A percentile compares a stretch with the other conserved stretches of the same genome.
Evolutionary conservation across 2,888 invertebrate species (phyloP).

Genomic region (Tridacna crocea): DNA sequence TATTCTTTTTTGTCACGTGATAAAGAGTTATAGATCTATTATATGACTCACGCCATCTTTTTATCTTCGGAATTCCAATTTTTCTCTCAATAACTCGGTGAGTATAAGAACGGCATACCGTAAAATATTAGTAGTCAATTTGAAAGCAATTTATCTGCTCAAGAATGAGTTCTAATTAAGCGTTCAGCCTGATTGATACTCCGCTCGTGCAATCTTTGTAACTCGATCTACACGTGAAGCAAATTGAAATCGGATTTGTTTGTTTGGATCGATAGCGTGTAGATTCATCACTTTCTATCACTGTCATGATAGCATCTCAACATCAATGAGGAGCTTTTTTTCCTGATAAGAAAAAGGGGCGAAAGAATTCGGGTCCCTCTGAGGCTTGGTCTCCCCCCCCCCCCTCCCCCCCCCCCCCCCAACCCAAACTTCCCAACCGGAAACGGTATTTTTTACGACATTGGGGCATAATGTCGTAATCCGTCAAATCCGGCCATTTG

Average conservation of each 20-base stretch:
- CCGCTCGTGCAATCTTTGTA: constrained; percentile 22
- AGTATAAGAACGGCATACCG: constrained; percentile 46
- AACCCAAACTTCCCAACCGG: too few species aligned
- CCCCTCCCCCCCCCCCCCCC: too few species aligned
- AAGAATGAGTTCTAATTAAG: constrained; percentile 39
- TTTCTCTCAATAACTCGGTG: constrained; percentile 38
- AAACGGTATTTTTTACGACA: constrained; percentile 25
- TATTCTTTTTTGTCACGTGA: too few species aligned
- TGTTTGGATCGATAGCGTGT: constrained; percentile 14
- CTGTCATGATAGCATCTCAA: constrained; percentile 24
- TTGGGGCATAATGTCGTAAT: constrained; percentile 19
- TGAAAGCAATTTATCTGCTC: constrained; percentile 60
- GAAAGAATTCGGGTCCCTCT: constrained; percentile 19
- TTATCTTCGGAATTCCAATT: constrained; percentile 34
- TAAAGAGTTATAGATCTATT: too few species aligned
- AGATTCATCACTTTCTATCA: constrained; percentile 23
- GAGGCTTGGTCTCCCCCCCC: constrained; percentile 4
- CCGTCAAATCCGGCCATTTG: constrained; percentile 21
- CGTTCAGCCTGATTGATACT: constrained; percentile 43
- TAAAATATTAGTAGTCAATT: constrained; percentile 58
- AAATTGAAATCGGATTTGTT: constrained; percentile 43
- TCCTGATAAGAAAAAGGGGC: constrained; percentile 17
- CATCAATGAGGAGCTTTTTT: constrained; percentile 13
- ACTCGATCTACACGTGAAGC: constrained; percentile 36
- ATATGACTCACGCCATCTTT: constrained; percentile 41